A percentile compares a stretch with the other conserved stretches of the same genome.
Conservation (phyloP, 2,113 vertebrate genomes). For the Dromiciops gliroides region DNA sequence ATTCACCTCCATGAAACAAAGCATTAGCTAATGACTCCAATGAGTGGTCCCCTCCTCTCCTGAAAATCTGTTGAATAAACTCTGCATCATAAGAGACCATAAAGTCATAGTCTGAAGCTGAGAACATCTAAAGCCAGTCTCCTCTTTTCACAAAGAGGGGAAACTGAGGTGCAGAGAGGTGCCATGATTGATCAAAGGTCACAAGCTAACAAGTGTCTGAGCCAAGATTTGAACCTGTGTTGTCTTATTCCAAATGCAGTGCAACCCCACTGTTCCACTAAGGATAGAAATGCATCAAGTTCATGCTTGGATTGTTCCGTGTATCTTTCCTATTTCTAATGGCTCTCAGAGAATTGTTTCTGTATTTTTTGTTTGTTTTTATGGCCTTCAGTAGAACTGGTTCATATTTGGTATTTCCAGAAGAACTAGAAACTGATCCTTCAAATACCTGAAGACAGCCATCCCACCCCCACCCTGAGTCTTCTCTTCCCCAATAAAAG, state of each 20-base stretch:
- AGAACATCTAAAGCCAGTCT: not conserved
- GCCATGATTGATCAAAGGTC: not conserved
- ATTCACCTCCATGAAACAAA: conserved; percentile 53
- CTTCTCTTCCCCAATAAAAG: not conserved
- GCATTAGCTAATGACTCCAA: conserved; percentile 73
- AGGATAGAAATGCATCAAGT: not conserved
- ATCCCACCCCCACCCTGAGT: not conserved
- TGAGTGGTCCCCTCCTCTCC: conserved; percentile 35
- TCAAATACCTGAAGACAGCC: not conserved
- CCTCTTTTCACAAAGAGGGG: not conserved
- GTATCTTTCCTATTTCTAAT: not conserved
- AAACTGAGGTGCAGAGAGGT: not conserved
- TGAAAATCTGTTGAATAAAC: conserved; percentile 30
- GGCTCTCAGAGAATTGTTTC: no score
- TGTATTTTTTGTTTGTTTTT: not conserved
- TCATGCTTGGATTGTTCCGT: not conserved
- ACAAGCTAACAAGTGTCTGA: not conserved
- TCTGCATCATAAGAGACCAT: not conserved
- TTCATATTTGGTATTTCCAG: not conserved
- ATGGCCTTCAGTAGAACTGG: not conserved
- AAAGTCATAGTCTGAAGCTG: not conserved
- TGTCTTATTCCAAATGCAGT: not conserved
- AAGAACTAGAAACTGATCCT: not conserved
- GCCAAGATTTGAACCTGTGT: not conserved
- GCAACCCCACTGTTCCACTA: no score